These are phyloP conservation scores for Marronus borbonicus DNA, from an alignment of 2,888 invertebrate species.

Conservation along the genomic window DNA sequence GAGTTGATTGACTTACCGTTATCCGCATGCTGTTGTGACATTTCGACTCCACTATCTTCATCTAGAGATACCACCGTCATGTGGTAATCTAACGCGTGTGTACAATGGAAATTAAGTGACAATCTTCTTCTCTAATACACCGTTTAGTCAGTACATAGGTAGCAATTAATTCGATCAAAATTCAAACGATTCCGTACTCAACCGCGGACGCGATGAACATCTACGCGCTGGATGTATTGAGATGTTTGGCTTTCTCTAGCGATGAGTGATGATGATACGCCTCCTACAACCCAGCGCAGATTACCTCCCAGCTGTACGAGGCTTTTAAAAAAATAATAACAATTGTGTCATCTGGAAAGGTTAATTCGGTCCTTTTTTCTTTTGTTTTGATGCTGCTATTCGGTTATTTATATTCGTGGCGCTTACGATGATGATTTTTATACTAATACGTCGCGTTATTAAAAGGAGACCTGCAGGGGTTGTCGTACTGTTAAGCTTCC, in stretches of 20 bases:
- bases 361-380: not conserved
- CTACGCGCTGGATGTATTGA: not conserved
- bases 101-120: not conserved
- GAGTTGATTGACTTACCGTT: conserved; percentile 62
- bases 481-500: conserved; percentile 5
- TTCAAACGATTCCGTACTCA: not conserved
- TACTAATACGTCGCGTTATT: not conserved
- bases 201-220: not conserved
- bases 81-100: conserved; percentile 46
- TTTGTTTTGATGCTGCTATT: not conserved
- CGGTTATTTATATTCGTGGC: too few species aligned
- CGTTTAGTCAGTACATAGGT: not conserved
- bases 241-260: not conserved
- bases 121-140: not conserved
- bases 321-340: not conserved
- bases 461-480: conserved; percentile 4
- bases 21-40: conserved; percentile 64
- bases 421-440: not conserved
- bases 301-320: not conserved
- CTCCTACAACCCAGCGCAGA: not conserved
- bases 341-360: too few species aligned
- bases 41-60: conserved; percentile 66
- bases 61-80: conserved; percentile 66
- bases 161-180: conserved; percentile 3
- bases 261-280: not conserved